Percentiles rank a stretch among this genome's conserved stretches.
Evolutionary conservation across 2,888 invertebrate genomes (phyloP).

Genomic region (Chouioia cunea): DNA sequence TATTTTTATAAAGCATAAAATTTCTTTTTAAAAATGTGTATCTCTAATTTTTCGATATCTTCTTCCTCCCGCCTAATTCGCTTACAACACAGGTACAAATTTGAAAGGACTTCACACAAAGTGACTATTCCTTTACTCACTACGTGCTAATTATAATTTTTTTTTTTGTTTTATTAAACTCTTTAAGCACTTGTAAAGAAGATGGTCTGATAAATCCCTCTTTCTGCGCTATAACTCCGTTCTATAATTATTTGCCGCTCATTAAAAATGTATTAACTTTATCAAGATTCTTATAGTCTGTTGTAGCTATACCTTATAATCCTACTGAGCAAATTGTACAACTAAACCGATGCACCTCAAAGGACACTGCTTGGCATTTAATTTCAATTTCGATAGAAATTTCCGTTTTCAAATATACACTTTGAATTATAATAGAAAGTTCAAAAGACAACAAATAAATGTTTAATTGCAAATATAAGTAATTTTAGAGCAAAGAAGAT

Average conservation of each 20-base stretch:
- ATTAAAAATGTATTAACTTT: constrained; percentile 42
- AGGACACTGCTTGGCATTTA: constrained; percentile 33
- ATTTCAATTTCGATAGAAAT: constrained; percentile 18
- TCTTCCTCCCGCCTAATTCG: constrained; percentile 52
- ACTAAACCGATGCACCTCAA: constrained; percentile 46
- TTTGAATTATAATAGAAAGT: constrained; percentile 11
- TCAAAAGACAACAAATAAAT: constrained; percentile 2
- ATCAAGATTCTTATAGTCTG: constrained; percentile 45
- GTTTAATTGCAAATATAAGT: constrained; percentile 4
- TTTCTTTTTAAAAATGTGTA: constrained; percentile 32
- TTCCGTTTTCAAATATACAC: background rate
- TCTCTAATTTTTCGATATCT: constrained; percentile 44
- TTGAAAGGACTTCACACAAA: constrained; percentile 48
- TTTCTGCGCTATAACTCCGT: constrained; percentile 41
- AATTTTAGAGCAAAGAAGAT: background rate
- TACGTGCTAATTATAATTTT: constrained; percentile 40
- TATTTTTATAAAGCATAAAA: constrained; percentile 27
- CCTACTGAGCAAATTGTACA: constrained; percentile 58
- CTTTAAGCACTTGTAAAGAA: constrained; percentile 44
- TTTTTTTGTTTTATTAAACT: constrained; percentile 42
- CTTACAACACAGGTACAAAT: constrained; percentile 63
- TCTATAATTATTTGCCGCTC: constrained; percentile 39
- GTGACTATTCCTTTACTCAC: constrained; percentile 39
- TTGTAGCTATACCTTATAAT: constrained; percentile 48
- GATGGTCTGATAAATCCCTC: constrained; percentile 36